Evolutionary conservation across 2,888 invertebrate species (phyloP), one percentile per base, ranked within the genome.

Genomic region (Pseudolycoriella hygida): DNA sequence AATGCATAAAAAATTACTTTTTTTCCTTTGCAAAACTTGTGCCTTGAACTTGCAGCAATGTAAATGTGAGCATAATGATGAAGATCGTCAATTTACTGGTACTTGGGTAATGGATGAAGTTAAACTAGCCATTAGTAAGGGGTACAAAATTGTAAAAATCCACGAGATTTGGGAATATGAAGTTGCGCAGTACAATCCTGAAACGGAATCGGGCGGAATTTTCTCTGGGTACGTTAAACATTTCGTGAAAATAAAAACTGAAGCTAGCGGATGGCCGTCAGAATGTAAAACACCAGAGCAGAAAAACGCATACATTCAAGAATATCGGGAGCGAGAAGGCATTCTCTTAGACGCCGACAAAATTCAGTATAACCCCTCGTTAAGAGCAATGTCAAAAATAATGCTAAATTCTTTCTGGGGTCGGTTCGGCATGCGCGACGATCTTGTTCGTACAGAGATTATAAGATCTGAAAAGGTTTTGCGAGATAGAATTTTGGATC

Each of bases 101-200:
- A 58, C 58, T 0, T 60, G 57, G 57, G 52, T 56, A 38, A 54
- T 55, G 10, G 54, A 54, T 18, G 57, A 59, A 47, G 41, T 60
- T 3, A 39, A 51, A 34, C 52, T 53, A 41, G 57, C 59, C 15
- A 14, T 55, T 1, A 30, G 50, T 14, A 49, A 52, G 42, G 56
- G 55, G 0, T 60, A 57, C 39, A 42, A 45, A 18, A 45, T 60
- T 2, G 2, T 51, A 1, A 41, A 53, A 37, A 49, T 56, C 4
- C 49, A 50, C 30, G 56, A 58, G 48, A 53, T 59, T 4, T 57
- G 57, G 55, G 50, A 56, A 43, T 60, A 56, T 47, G 20, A 51
- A 11, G 43, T 51, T 18, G 47, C 47, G 0, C 50, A 51, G 42
- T 53, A 54, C 37, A 18, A 52, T 40, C 38, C 12, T 15, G 6